Evolutionary conservation across 2,888 invertebrate species (phyloP).

Genomic region (Pristionchus fissidentatus): DNA sequence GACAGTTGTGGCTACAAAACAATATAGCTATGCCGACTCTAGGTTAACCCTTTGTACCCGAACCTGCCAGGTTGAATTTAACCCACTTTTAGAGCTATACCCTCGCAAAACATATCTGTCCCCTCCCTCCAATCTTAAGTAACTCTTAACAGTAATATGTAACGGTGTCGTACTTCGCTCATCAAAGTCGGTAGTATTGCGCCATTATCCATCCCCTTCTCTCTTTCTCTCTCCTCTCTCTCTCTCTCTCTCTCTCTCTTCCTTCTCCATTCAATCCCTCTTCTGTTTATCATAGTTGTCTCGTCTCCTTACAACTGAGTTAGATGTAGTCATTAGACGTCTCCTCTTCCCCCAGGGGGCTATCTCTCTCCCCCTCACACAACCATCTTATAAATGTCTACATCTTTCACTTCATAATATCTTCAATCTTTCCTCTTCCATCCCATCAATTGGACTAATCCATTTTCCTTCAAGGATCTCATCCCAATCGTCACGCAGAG

Average conservation of each 20-base stretch:
- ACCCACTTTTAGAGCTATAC: background rate
- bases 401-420: background rate
- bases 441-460: no score
- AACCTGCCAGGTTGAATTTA: no score
- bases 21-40: no score
- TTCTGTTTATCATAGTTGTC: constrained; percentile 14
- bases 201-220: background rate
- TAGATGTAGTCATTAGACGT: background rate
- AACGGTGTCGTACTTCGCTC: background rate
- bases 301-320: constrained; percentile 20
- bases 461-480: background rate
- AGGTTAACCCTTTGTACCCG: no score
- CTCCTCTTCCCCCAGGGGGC: background rate
- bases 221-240: constrained; percentile 16
- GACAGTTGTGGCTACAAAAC: no score
- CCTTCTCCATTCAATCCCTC: constrained; percentile 13
- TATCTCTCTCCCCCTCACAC: constrained; percentile 19
- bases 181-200: background rate
- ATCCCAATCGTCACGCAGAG: constrained; percentile 50
- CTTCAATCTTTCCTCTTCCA: background rate
- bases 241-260: constrained; percentile 7
- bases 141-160: background rate
- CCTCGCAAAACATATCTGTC: background rate
- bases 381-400: background rate
- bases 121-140: background rate